A percentile compares a stretch with the other conserved stretches of the same genome.
These are phyloP conservation scores for Caranx ignobilis DNA, from an alignment of 2,113 vertebrate genomes.

Conservation along the genomic window DNA sequence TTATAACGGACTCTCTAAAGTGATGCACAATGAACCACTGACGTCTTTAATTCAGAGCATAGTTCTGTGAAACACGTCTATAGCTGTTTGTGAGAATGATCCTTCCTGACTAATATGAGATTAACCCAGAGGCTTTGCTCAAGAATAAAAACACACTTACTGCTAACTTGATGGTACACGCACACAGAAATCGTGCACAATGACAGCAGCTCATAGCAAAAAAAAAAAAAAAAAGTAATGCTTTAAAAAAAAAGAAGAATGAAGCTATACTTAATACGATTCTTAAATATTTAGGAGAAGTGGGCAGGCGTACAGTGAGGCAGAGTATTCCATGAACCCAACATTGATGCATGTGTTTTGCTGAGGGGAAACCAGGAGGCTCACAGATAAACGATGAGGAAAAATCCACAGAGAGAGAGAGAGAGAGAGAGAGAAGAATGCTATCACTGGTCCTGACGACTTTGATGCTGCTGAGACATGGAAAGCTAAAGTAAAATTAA, in stretches of 20 bases:
- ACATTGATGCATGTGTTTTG: too few species aligned
- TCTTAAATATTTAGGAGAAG: neutral
- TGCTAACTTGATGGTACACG: constrained; percentile 44
- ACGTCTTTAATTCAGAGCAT: constrained; percentile 63
- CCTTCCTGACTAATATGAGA: constrained; percentile 82
- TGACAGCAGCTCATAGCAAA: constrained; percentile 25
- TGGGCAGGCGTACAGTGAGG: neutral
- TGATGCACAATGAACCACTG: constrained; percentile 30
- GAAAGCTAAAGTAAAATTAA: too few species aligned
- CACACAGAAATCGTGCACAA: constrained; percentile 43
- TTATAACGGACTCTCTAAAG: constrained; percentile 14
- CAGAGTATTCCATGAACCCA: too few species aligned
- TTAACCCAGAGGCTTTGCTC: constrained; percentile 80
- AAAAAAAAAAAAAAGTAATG: constrained; percentile 13
- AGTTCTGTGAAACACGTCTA: constrained; percentile 71
- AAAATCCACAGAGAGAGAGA: too few species aligned
- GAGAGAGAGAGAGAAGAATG: neutral
- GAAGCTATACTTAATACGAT: neutral
- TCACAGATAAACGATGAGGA: too few species aligned
- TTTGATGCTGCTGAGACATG: too few species aligned
- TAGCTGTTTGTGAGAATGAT: constrained; percentile 78
- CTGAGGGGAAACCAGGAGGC: too few species aligned
- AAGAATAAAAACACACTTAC: constrained; percentile 65
- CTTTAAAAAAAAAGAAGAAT: neutral
- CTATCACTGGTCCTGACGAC: neutral